These are phyloP conservation scores for Periphyllus acericola DNA, from an alignment of 2,888 invertebrate genomes.

Conservation along the genomic window DNA sequence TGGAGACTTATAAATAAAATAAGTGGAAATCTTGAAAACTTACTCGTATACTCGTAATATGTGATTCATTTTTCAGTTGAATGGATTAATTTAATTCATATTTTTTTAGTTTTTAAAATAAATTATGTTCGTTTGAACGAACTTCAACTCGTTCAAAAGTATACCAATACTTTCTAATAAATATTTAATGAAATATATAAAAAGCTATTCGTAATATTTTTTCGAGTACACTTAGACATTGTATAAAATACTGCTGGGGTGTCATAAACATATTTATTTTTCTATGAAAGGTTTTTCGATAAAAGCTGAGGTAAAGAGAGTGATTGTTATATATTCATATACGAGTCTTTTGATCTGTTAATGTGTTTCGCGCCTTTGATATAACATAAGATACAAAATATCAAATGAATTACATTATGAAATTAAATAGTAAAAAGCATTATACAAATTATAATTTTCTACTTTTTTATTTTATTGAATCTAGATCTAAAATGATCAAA, in stretches of 20 bases:
- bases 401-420: slow-evolving; percentile 12
- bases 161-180: not conserved
- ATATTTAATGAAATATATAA: slow-evolving; percentile 32
- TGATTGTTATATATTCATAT: slow-evolving; percentile 16
- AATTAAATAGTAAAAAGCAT: not conserved
- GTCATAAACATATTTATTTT: slow-evolving; percentile 3
- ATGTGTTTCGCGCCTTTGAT: slow-evolving; percentile 35
- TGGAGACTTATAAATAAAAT: not conserved
- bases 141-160: not conserved
- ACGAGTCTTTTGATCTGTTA: slow-evolving; percentile 35
- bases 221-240: not conserved
- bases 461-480: not conserved
- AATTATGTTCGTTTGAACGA: not conserved
- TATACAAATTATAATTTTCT: not conserved
- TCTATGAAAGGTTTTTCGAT: slow-evolving; percentile 29
- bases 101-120: not conserved
- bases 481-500: not conserved
- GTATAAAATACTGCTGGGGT: not conserved
- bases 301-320: not conserved
- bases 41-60: too few species aligned
- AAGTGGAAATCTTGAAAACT: not conserved
- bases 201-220: not conserved
- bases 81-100: not conserved
- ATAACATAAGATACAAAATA: slow-evolving; percentile 22
- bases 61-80: not conserved